phyloP scores from a whole-genome alignment of 2,797 vertebrate genomes.

The Cirrhinus molitorella region DNA sequence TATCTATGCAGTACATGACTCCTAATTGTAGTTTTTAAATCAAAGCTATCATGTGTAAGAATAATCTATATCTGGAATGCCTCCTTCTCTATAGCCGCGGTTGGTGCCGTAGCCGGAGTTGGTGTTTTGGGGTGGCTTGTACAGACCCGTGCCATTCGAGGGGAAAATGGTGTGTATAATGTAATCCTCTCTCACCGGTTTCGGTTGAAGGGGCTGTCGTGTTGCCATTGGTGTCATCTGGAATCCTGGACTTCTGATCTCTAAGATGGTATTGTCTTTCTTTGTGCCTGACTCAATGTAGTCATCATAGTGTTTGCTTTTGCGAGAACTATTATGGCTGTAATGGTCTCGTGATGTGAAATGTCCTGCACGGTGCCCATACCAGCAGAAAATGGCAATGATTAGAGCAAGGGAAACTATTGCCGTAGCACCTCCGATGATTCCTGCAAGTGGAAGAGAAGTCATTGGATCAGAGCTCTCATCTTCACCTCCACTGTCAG shows the following conservation, averaged over 20 bases:
- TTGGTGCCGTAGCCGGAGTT: constrained; percentile 88
- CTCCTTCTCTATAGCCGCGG: constrained; percentile 90
- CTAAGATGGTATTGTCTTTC: constrained; percentile 93
- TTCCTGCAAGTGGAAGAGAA: constrained; percentile 86
- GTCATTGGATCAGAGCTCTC: constrained; percentile 75
- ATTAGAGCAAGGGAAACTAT: constrained; percentile 89
- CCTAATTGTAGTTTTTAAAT: constrained; percentile 73
- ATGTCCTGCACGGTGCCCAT: constrained; percentile 84
- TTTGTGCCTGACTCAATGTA: constrained; percentile 94
- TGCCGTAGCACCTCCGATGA: constrained; percentile 88
- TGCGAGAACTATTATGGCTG: constrained; percentile 83
- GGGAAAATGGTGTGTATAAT: constrained; percentile 96
- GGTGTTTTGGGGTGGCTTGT: constrained; percentile 85
- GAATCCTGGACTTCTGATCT: constrained; percentile 88
- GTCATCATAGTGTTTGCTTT: constrained; percentile 89
- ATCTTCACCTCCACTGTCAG: constrained; percentile 79
- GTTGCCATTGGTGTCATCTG: constrained; percentile 92
- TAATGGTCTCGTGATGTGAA: constrained; percentile 84
- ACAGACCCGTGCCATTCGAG: constrained; percentile 90
- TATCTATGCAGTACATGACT: constrained; percentile 81
- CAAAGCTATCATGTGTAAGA: constrained; percentile 89
- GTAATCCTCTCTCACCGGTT: constrained; percentile 89
- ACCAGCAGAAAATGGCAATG: constrained; percentile 90
- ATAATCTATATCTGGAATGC: constrained; percentile 92
- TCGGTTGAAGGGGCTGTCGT: constrained; percentile 80